Evolutionary conservation across 2,888 invertebrate species (phyloP), one percentile per base, ranked within the genome.

Genomic region (Drepana falcataria): DNA sequence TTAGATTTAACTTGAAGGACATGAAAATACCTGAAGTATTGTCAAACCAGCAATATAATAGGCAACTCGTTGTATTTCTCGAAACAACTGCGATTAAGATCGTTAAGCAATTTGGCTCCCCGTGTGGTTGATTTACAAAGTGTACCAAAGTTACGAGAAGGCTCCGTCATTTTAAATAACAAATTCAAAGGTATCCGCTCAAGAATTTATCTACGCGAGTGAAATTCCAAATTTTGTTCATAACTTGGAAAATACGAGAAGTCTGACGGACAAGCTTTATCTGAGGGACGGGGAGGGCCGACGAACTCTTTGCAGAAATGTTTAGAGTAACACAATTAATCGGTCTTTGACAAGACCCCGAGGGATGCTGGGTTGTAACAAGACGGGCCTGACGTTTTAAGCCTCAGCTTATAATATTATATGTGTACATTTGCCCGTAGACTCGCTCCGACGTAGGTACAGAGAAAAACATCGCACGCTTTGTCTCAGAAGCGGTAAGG

Each of bases 141-240:
- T 65, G 56, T 59, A 51, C 54, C 52, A 33, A 41, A 34, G 7
- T 53, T 59, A 48, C 55, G n/a, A 54, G 48, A 41, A 54, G 55
- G 48, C 47, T 57, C 54, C 49, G 53, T 57, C 56, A 53, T 59
- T 57, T 60, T 55, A 60, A 63, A 62, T 53, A 60, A 48, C 51
- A 60, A 59, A 53, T 55, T 48, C n/a, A 34, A 47, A 54, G 37
- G 52, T 21, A 21, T 56, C 53, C 55, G 56, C 59, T 21, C 21
- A 21, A 64, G 51, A 59, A 57, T 63, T 58, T 62, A 60, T 64
- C 48, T 62, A 62, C 65, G 62, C 59, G 67, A 67, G 67, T 60
- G 56, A 62, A 62, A 62, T 66, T 62, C 57, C 58, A 58, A 64
- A 62, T 60, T 58, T 60, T 53, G 55, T 59, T 65, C 60, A 59